Percentiles rank a stretch among this genome's conserved stretches.
Evolutionary conservation across 23 tunicate species (phyloP).

Genomic region (Aplidium turbinatum): DNA sequence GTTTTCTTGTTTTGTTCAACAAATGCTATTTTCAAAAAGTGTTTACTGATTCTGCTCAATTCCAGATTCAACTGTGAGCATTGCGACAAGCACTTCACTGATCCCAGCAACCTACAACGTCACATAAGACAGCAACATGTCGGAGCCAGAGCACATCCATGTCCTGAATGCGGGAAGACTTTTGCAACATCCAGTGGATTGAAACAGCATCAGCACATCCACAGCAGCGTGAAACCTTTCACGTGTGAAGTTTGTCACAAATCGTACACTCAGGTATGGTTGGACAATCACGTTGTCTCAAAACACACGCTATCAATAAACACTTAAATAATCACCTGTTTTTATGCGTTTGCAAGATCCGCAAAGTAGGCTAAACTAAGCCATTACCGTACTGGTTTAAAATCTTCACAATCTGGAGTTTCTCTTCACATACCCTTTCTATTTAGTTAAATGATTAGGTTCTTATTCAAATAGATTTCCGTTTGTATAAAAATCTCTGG

Average conservation of each 20-base stretch:
- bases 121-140: conserved; percentile 80
- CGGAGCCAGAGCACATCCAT: conserved; percentile 92
- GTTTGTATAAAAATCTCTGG: no score
- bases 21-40: no score
- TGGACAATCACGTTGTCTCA: not conserved
- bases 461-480: no score
- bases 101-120: conserved; percentile 76
- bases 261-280: conserved; percentile 83
- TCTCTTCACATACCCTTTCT: no score
- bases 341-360: not conserved
- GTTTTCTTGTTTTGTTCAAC: no score
- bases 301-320: no score
- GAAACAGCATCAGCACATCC: conserved; percentile 94
- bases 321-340: no score
- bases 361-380: not conserved
- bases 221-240: conserved; percentile 89
- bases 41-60: conserved; percentile 21
- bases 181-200: conserved; percentile 88
- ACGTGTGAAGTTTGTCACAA: conserved; percentile 93
- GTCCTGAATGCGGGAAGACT: conserved; percentile 95
- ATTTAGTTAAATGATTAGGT: no score
- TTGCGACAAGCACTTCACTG: conserved; percentile 65
- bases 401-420: not conserved
- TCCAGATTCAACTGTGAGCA: conserved; percentile 76
- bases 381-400: not conserved